phyloP scores from a whole-genome alignment of 2,888 invertebrate species.

The Eilema griseolum region DNA sequence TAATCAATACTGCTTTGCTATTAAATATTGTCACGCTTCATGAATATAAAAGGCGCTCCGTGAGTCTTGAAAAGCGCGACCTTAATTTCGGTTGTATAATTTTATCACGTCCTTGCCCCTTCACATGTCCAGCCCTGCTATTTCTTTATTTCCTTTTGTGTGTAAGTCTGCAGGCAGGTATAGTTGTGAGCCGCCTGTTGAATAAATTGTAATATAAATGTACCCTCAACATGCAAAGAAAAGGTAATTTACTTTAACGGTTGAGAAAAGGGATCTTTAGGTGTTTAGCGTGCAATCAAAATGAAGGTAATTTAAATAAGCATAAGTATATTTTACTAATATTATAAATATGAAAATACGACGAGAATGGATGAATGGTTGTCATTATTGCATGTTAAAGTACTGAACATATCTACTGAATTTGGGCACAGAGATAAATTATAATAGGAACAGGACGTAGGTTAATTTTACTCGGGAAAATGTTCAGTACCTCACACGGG shows the following conservation, averaged over 20 bases:
- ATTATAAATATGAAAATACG: no score
- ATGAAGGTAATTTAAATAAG: no score
- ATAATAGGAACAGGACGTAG: neutral
- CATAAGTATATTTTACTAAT: no score
- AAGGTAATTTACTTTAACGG: neutral
- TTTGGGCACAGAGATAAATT: neutral
- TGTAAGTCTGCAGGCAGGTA: slow-evolving; percentile 12
- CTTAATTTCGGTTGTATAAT: slow-evolving; percentile 21
- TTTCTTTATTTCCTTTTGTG: slow-evolving; percentile 28
- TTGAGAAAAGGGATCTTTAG: neutral
- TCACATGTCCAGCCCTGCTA: slow-evolving; percentile 17
- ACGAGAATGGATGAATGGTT: neutral
- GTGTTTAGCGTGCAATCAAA: slow-evolving; percentile 1
- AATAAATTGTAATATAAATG: slow-evolving; percentile 21
- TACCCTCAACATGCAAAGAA: neutral
- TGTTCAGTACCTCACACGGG: no score
- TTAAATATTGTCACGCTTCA: slow-evolving; percentile 7
- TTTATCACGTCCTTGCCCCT: slow-evolving; percentile 21
- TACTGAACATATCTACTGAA: neutral
- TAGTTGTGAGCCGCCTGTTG: slow-evolving; percentile 7
- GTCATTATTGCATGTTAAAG: neutral
- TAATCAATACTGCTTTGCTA: neutral
- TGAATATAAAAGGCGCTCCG: slow-evolving; percentile 8
- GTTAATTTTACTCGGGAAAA: neutral
- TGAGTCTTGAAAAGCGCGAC: slow-evolving; percentile 6